Evolutionary conservation across 2,888 invertebrate species (phyloP).

Genomic region (Lymantria dispar): DNA sequence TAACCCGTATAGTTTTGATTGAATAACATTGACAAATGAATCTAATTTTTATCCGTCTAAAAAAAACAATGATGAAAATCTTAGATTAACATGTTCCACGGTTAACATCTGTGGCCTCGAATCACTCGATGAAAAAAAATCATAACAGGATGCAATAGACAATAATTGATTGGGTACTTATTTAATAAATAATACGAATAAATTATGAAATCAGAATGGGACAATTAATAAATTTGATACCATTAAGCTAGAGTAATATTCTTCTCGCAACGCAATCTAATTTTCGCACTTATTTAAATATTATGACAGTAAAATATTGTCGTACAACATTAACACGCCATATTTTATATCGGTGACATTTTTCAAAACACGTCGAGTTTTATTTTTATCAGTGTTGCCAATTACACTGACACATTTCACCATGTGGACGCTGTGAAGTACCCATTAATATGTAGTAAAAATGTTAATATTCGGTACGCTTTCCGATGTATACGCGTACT

Average conservation of each 20-base stretch:
- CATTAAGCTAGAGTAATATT: no score
- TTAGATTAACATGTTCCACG: neutral
- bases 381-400: constrained; percentile 16
- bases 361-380: constrained; percentile 13
- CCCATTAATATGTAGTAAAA: constrained; percentile 13
- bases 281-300: constrained; percentile 16
- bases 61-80: neutral
- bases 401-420: constrained; percentile 23
- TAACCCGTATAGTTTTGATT: neutral
- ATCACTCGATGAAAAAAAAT: neutral
- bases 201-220: neutral
- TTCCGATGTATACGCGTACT: neutral
- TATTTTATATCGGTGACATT: constrained; percentile 17
- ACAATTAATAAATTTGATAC: neutral
- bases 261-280: neutral
- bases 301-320: constrained; percentile 17
- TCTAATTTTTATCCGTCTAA: neutral
- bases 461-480: constrained; percentile 7
- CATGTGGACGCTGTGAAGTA: constrained; percentile 9
- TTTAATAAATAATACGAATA: neutral
- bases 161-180: neutral
- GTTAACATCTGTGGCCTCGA: neutral
- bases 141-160: neutral
- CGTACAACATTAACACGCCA: constrained; percentile 8
- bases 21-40: constrained; percentile 2